Evolutionary conservation across 2,113 vertebrate genomes (phyloP), one percentile per base, ranked within the genome.

Genomic region (Corynorhinus townsendii): DNA sequence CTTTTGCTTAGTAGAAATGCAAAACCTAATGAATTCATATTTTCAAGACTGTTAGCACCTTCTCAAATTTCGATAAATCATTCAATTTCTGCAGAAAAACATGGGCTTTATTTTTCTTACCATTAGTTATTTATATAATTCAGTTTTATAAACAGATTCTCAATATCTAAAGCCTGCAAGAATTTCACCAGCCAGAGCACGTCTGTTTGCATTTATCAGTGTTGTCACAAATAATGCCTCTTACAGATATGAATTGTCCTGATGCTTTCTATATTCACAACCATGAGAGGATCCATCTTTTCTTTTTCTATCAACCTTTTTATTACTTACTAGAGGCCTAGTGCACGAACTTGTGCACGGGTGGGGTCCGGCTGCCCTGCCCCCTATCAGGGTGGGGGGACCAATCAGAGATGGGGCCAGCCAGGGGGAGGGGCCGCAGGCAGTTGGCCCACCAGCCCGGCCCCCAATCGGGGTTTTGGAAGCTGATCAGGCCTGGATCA

Each of bases 41-140:
- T 97, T 97, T 93, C 80, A 96, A 95, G 94, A 49, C 93, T 97
- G 72, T 97, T 97, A 93, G 89, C 1, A 0, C 96, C 95, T 96
- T 89, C 95, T 94, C 69, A 89, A 93, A 93, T 89, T 89, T 97
- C 28, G 15, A 86, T 90, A 96, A 96, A 96, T 84, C 96, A 97
- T 95, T 85, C 76, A 81, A 97, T 96, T 59, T 94, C 59, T 47
- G 0, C 92, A 92, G 82, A 86, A 98, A 98, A 94, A 97, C 92
- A 91, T 93, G 56, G 95, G 66, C 59, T 97, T 82, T 97, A 59
- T 85, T 98, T 56, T n/a, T 97, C 64, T 94, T 93, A 56, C 90
- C 62, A 35, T 94, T 94, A 95, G 93, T 94, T 97, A 97, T 96
- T 96, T 94, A 96, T 95, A 75, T 81, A 93, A 59, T 56, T 93